Evolutionary conservation across 2,113 vertebrate genomes (phyloP), one percentile per base, ranked within the genome.

Genomic region (Orthonyx spaldingii): DNA sequence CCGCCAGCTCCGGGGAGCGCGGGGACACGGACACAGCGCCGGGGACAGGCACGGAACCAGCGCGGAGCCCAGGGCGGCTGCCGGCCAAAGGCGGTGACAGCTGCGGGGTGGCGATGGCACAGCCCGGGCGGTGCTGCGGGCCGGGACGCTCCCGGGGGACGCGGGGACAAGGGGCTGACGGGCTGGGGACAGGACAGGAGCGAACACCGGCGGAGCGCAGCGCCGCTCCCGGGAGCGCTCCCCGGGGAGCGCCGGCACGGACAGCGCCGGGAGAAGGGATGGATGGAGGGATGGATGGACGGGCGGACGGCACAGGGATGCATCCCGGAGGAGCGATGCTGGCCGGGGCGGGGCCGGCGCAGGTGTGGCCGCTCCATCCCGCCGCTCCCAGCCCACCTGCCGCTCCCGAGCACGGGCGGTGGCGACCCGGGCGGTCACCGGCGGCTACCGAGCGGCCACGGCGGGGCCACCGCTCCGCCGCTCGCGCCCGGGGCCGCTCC

Each of bases 21-120:
- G 3, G 60, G 50, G 42, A 56, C 18, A 10, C 22, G 28, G 49
- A 1, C 69, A 55, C 41, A 1, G 69, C 47, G 0, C 57, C 57
- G 57, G 66, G 26, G 13, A 5, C 59, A 3, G 16, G 1, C 52
- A 10, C 50, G 7, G 0, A 27, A 11, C 3, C 3, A 19, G 18
- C 16, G 21, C 57, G 50, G n/a, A 22, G 21, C 41, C 16, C 3
- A 11, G 9, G 9, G 35, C 3, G 16, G 55, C 56, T 26, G 80
- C 8, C 56, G 16, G 77, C 39, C 68, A 1, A 2, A 1, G 17
- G 69, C 70, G 35, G 60, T 1, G 83, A 35, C 70, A 39, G 0
- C n/a, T 6, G 49, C 49, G 7, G 10, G 69, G 19, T 1, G 82
- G 10, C 70, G 59, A 10, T 13, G 82, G 59, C 81, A 3, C 65